A percentile compares a stretch with the other conserved stretches of the same genome.
These are phyloP conservation scores for Halcyon smyrnensis DNA, from an alignment of 2,797 vertebrate species.

Conservation along the genomic window DNA sequence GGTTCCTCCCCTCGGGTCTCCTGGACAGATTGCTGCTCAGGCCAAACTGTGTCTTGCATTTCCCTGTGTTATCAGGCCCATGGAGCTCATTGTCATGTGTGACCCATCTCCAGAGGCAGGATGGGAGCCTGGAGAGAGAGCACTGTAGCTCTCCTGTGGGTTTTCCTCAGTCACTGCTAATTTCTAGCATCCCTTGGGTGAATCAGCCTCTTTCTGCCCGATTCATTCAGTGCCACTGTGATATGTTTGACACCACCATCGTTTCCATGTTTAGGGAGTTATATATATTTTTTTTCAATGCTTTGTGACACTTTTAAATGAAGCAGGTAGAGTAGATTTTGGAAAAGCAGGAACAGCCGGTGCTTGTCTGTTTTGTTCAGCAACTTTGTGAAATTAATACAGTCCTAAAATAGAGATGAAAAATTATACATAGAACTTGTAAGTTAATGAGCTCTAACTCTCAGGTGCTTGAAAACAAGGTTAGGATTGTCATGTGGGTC, in stretches of 20 bases:
- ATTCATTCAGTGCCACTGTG: background rate
- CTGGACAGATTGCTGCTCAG: background rate
- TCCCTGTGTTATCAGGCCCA: background rate
- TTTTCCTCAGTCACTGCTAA: background rate
- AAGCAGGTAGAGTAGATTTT: background rate
- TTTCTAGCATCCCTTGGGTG: background rate
- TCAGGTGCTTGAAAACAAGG: background rate
- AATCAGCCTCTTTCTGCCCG: background rate
- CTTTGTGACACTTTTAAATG: slow-evolving; percentile 38
- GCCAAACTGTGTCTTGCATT: background rate
- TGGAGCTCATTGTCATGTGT: background rate
- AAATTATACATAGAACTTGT: background rate
- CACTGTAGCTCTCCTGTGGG: background rate
- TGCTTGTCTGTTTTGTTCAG: background rate
- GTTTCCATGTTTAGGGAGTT: background rate
- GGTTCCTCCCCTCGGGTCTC: background rate
- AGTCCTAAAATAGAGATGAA: background rate
- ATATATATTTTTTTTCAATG: background rate
- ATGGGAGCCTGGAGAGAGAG: background rate
- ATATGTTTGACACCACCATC: background rate
- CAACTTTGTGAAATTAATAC: background rate
- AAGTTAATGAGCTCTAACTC: background rate
- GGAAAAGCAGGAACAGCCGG: slow-evolving; percentile 2
- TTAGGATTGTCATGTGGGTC: background rate
- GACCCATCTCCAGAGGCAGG: background rate